phyloP scores from a whole-genome alignment of 1,140 invertebrate genomes.

The Conus ventricosus region DNA sequence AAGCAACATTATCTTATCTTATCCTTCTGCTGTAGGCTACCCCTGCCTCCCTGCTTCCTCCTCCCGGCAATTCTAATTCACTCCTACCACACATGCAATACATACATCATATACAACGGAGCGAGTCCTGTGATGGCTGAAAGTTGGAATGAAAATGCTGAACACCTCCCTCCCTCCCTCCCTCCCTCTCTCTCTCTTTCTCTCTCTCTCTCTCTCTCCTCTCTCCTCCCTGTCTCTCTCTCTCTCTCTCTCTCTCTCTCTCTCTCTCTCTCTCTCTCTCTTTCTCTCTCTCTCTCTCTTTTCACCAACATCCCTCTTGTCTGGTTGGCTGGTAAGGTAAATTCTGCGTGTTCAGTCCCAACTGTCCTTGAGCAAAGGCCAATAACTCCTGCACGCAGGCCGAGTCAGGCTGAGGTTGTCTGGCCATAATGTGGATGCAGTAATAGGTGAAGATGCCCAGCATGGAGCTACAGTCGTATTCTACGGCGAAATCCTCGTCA shows the following conservation, averaged over 20 bases:
- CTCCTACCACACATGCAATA: too few relatives aligned
- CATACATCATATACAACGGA: too few relatives aligned
- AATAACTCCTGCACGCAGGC: constrained; percentile 54
- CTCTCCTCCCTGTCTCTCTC: too few relatives aligned
- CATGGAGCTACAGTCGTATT: constrained; percentile 68
- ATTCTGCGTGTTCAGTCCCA: constrained; percentile 56
- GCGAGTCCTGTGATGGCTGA: neutral
- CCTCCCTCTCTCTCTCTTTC: too few relatives aligned
- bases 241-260: neutral
- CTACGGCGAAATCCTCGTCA: constrained; percentile 68
- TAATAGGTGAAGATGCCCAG: constrained; percentile 63
- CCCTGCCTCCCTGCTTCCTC: too few relatives aligned
- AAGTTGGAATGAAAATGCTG: neutral
- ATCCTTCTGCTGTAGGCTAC: too few relatives aligned
- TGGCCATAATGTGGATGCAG: constrained; percentile 70
- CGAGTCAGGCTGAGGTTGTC: constrained; percentile 55
- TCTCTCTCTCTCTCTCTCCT: neutral
- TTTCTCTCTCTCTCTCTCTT: neutral
- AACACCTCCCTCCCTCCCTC: neutral
- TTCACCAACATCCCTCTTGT: constrained; percentile 58
- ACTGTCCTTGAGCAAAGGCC: constrained; percentile 49
- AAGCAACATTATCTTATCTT: too few relatives aligned
- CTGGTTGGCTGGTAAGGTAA: constrained; percentile 51
- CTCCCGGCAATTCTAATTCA: too few relatives aligned
- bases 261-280: neutral